Evolutionary conservation across 2,113 vertebrate genomes (phyloP), one percentile per base, ranked within the genome.

Genomic region (Labrus mixtus): DNA sequence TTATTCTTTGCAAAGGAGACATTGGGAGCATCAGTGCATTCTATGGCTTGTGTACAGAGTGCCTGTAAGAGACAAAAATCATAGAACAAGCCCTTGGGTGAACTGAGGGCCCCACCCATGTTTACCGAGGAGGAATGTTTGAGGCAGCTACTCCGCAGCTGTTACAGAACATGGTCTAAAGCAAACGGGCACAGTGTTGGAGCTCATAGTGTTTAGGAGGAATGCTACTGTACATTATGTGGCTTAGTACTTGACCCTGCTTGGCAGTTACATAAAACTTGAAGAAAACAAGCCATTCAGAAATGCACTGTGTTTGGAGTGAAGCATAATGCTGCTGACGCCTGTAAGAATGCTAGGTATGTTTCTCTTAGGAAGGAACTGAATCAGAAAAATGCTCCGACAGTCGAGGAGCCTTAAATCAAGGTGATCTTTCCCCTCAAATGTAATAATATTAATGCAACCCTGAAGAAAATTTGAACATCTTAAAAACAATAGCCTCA

Each of bases 1-100:
- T 94, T 92, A 93, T 92, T 93, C 83, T 88, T 89, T 90, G 90
- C 83, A 92, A 92, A 92, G 89, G 90, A 92, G 89, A 88, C 90
- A 91, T 88, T 70, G 76, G 81, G 90, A 90, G 90, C 79, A 86
- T 92, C 92, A 86, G 86, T 87, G 89, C 83, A 83, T 93, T 90
- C 87, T 74, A 91, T 87, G 90, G 89, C 89, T 89, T 88, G 87
- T 89, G 89, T 84, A 89, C 88, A 92, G 87, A 89, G 76, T 86
- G 88, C 82, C 86, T 87, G 85, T 66, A 67, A 62, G 74, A 84
- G 76, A 89, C 72, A 66, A 79, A 79, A 89, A 82, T 82, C 85
- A 89, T 65, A 87, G 85, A 91, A 89, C 84, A 82, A 80, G 87
- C 88, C 89, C 92, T 89, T 80, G 84, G 68, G 82, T 87, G 82